Base-by-base conservation (phyloP, 2,797 vertebrate genomes). In the Aldrovandia affinis region DNA sequence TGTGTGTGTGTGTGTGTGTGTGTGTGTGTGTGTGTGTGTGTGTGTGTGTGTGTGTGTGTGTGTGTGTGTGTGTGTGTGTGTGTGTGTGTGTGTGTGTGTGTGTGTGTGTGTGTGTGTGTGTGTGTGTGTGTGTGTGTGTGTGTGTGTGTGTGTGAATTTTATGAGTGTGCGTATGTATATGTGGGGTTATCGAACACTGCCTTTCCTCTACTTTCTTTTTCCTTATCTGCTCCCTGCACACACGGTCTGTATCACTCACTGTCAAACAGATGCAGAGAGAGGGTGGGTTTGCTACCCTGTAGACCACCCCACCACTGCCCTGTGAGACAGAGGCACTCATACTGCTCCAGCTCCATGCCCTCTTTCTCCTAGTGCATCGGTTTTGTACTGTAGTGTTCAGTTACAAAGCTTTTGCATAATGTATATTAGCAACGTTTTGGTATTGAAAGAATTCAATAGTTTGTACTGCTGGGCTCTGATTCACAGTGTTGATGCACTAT, bases 211-310 rank as follows among this genome's bases (percentile, higher is more conserved):
- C 80, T 89, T 84, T 85, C 61, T 84, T 12, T 44, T 5, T n/a
- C 68, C 86, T 92, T 91, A 91, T 94, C 90, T 92, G 83, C 81
- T 47, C 33, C 75, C 83, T 83, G 82, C 80, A 87, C 90, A 91
- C 82, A 83, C 28, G 83, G 85, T 85, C 85, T 84, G 84, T 89
- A 91, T 91, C 89, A 81, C 88, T 89, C 57, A 42, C 47, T 89
- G 57, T 89, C 75, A 85, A 90, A 90, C 77, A 80, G 57, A 39
- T 82, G 88, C 84, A 86, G 83, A 68, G 59, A 82, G 61, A 88
- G 87, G 91, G 90, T 86, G 86, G 87, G 87, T 83, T 84, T 70
- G 33, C 83, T 83, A 82, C 78, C 42, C 30, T 88, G 73, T 63
- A 78, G 68, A 77, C 20, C 28, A 0, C 55, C 42, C 7, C 59